Base-by-base conservation (phyloP, 30 jellyfish, hydroid and myxozoan species). In the Cassiopea xamachana region DNA sequence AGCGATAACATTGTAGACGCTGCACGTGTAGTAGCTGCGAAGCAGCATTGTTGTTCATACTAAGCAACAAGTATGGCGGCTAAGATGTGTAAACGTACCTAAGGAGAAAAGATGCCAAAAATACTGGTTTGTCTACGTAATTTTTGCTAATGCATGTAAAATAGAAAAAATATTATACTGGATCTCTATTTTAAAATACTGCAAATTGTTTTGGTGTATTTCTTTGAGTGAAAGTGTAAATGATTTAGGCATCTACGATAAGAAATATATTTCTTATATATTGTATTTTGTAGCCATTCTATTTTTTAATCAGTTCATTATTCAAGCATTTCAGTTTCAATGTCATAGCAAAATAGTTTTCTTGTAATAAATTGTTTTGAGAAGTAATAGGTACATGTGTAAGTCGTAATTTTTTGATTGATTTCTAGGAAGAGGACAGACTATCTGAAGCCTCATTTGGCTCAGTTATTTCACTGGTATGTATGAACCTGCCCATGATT, bases 381-480 rank as follows among this genome's bases (percentile, higher is more conserved):
- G 64, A 55, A 3, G 64, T 10, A 3, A 10, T 55, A 55, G 64
- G 12, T 3, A 10, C 10, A 55, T 3, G 10, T 55, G 10, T 6
- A 3, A 55, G 64, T 55, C 69, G 39, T 16, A 47, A 46, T 51
- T 1, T 39, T 69, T 50, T 79, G 8, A 14, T 62, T 79, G 2
- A 14, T 62, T 81, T 81, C 48, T 68, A 89, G 96, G 96, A 89
- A 50, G 82, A 71, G 13, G 96, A 89, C 72, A 81, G 88, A 69
- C 64, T 89, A 46, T 89, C 96, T 39, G 96, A 89, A 43, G 95
- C 91, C 19, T 93, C 98, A 7, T 85, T 93, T 89, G 98, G 97
- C 83, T 93, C 98, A 16, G 91, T 85, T n/a, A 93, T 93, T 59
- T 93, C 98, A 82, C 75, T 93, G 94, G 98, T 93, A 82, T 19